Base-by-base conservation (phyloP, 2,888 invertebrate species). In the Oscheius onirici region DNA sequence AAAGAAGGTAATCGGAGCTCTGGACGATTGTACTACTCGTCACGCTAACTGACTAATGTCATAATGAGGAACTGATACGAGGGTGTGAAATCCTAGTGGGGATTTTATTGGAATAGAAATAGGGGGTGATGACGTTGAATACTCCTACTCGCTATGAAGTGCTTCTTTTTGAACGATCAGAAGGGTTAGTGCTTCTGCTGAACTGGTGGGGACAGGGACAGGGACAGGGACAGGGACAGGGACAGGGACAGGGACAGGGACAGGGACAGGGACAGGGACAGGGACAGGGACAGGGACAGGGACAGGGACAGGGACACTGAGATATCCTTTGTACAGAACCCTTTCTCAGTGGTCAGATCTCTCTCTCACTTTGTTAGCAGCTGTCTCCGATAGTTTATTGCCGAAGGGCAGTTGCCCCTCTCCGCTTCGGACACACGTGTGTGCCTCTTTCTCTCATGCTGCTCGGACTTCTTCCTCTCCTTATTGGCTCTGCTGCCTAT, bases 301-400 rank as follows among this genome's bases (percentile, higher is more conserved):
- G 46, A 13, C n/a, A 46, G n/a, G 13, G 46, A 13, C n/a, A 46
- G 46, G 13, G 46, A 13, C 46, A 10, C n/a, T 3, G 41, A 41
- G 41, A 41, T 10, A n/a, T n/a, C n/a, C n/a, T n/a, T n/a, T n/a
- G n/a, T n/a, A n/a, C n/a, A n/a, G 34, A 34, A 34, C 46, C 3
- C 3, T 46, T 20, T 17, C 20, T 5, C 15, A 46, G 46, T 46
- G 15, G 46, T 46, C 46, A 15, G 46, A 46, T 46, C 46, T n/a
- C 22, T 58, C 24, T 57, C 34, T 57, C 22, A 43, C 24, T 63
- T 24, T 63, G 49, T n/a, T 24, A 46, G 60, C 60, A 60, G 49
- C 46, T 46, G 49, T 60, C 49, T 58, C 58, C 26, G 34, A 63
- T 63, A 63, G 63, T 63, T 63, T 63, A 63, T 63, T 26, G 63